Percentiles rank a stretch among this genome's conserved stretches.
Conservation (phyloP, 2,113 vertebrate genomes). For the Synodontis membranacea region DNA sequence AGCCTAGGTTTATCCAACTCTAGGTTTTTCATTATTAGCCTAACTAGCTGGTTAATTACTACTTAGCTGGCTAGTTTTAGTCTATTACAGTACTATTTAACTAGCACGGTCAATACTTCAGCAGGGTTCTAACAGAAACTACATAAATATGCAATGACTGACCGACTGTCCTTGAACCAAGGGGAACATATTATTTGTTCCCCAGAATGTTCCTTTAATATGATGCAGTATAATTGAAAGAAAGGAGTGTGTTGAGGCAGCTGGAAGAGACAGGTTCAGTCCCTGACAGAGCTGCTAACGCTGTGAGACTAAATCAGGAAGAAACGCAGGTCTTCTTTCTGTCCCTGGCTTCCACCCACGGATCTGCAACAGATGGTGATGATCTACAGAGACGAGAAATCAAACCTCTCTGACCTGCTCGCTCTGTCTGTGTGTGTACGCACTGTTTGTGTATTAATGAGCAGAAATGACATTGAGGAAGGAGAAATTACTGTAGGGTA, state of each 20-base stretch:
- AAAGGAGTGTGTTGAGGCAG: constrained; percentile 62
- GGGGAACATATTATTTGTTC: background rate
- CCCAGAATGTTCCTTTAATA: constrained; percentile 1
- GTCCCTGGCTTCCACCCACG: constrained; percentile 53
- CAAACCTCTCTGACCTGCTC: constrained; percentile 35
- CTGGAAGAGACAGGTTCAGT: constrained; percentile 61
- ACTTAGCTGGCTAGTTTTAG: background rate
- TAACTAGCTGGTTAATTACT: background rate
- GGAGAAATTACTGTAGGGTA: constrained; percentile 6
- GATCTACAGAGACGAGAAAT: constrained; percentile 54
- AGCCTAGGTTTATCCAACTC: background rate
- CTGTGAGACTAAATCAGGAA: constrained; percentile 67
- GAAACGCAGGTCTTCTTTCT: constrained; percentile 56
- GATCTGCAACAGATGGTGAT: constrained; percentile 63
- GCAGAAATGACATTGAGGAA: constrained; percentile 22
- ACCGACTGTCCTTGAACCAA: background rate
- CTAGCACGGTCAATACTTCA: background rate
- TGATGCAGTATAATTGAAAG: constrained; percentile 39
- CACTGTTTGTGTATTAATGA: constrained; percentile 19
- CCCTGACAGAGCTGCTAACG: constrained; percentile 56
- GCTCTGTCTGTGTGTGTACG: constrained; percentile 10
- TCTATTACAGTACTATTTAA: background rate
- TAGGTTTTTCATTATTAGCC: background rate
- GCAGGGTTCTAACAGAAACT: background rate
- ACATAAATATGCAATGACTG: background rate